phyloP scores from a whole-genome alignment of 2,797 vertebrate species.

The Rachycentron canadum region DNA sequence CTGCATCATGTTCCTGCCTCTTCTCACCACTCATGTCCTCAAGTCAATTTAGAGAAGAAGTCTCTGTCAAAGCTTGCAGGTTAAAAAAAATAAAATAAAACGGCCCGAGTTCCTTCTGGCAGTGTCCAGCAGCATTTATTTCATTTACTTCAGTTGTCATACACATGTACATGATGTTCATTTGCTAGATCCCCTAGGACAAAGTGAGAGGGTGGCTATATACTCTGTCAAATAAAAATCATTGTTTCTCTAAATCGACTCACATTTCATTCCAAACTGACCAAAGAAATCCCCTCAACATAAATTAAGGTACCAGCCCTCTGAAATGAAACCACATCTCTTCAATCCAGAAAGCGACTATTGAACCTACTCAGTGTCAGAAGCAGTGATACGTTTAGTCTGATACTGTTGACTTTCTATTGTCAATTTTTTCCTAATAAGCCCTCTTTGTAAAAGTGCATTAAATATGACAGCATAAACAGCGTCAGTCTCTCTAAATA shows the following conservation, averaged over 20 bases:
- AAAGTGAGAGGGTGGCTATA: neutral
- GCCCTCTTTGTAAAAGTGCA: slow-evolving; percentile 4
- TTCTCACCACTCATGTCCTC: slow-evolving; percentile 23
- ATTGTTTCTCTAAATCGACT: neutral
- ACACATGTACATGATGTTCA: neutral
- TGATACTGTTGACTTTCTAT: slow-evolving; percentile 9
- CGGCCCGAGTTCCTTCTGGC: slow-evolving; percentile 26
- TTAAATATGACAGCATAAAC: slow-evolving; percentile 4
- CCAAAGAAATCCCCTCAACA: neutral
- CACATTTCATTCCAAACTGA: neutral
- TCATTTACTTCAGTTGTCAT: slow-evolving; percentile 1
- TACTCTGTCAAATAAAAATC: neutral
- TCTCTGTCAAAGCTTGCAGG: slow-evolving; percentile 29
- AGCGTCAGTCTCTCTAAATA: neutral
- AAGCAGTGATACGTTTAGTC: neutral
- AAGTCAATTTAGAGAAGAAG: slow-evolving; percentile 46
- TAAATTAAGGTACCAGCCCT: neutral
- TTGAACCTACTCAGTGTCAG: slow-evolving; percentile 5
- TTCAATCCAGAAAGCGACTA: slow-evolving; percentile 20
- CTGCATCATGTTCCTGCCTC: slow-evolving; percentile 50
- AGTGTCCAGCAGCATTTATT: slow-evolving; percentile 4
- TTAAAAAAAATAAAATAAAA: neutral
- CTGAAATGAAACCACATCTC: slow-evolving; percentile 12
- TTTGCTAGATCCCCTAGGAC: neutral
- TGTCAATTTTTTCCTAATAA: neutral